Evolutionary conservation across 2,113 vertebrate genomes (phyloP).

Genomic region (Malurus elegans): DNA sequence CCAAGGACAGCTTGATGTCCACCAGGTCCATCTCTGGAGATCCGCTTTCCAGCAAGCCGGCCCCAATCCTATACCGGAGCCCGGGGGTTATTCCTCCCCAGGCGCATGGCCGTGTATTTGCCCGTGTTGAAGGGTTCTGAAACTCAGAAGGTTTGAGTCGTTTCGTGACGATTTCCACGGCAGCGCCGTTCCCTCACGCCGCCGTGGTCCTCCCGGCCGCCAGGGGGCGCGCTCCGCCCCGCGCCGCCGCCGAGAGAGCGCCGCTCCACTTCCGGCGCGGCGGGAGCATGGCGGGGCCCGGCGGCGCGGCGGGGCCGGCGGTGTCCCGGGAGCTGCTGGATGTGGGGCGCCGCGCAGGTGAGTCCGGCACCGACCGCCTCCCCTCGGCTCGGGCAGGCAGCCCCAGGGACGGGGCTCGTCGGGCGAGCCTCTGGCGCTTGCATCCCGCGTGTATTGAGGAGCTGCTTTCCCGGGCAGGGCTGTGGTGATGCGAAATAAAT

Average conservation of each 20-base stretch:
- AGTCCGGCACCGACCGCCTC: background rate
- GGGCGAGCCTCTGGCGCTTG: fast-evolving
- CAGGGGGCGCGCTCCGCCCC: background rate
- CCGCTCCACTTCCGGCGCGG: background rate
- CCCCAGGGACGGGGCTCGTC: no score
- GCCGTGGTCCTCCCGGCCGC: background rate
- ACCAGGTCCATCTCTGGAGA: no score
- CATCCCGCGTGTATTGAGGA: background rate
- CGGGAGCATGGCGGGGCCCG: background rate
- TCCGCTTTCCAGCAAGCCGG: background rate
- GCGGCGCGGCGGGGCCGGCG: background rate
- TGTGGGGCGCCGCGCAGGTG: background rate
- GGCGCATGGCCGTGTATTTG: background rate
- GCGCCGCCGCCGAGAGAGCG: background rate
- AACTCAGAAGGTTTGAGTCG: background rate
- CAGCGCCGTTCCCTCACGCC: background rate
- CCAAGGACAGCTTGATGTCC: background rate
- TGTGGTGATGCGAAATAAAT: fast-evolving
- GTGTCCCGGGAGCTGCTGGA: background rate
- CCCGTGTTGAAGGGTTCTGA: background rate
- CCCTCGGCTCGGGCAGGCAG: no score
- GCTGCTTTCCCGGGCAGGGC: background rate
- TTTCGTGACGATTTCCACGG: fast-evolving
- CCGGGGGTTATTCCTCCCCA: no score
- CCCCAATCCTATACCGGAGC: background rate